Percentiles rank a stretch among this genome's conserved stretches.
phyloP scores from a whole-genome alignment of 2,797 vertebrate genomes.

The Falco rusticolus region DNA sequence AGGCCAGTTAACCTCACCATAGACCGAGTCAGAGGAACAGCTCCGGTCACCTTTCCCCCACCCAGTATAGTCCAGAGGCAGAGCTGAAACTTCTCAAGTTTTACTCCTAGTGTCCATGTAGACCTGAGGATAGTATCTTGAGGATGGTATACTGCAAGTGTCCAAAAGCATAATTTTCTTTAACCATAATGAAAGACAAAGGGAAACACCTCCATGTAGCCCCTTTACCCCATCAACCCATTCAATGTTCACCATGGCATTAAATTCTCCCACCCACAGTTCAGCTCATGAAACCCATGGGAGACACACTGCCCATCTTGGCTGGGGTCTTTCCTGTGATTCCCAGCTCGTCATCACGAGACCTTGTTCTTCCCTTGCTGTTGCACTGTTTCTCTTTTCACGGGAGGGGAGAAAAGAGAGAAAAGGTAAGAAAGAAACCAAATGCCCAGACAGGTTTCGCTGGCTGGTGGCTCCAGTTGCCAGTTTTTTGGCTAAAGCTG shows the following conservation, averaged over 20 bases:
- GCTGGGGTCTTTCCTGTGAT: not conserved
- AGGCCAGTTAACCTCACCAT: not conserved
- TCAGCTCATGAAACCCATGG: rapidly evolving
- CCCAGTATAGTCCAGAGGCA: not conserved
- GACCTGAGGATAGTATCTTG: not conserved
- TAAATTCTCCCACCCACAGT: not conserved
- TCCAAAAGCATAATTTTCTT: not conserved
- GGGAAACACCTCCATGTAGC: not conserved
- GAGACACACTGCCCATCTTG: rapidly evolving
- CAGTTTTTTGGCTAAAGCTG: not conserved
- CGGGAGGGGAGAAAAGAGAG: not conserved
- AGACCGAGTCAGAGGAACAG: not conserved
- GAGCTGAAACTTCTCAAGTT: not conserved
- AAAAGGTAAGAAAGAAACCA: not conserved
- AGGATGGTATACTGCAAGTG: not conserved
- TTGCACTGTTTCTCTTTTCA: not conserved
- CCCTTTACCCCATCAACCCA: not conserved
- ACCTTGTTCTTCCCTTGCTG: not conserved
- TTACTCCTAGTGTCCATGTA: rapidly evolving
- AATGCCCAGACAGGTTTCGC: not conserved
- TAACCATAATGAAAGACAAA: not conserved
- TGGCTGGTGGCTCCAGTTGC: not conserved
- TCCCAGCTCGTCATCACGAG: not conserved
- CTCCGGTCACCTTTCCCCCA: not conserved
- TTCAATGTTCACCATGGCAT: rapidly evolving